Percentiles rank a stretch among this genome's conserved stretches.
Conservation (phyloP, 2,888 invertebrate genomes). For the Lepidochitona cinerea region DNA sequence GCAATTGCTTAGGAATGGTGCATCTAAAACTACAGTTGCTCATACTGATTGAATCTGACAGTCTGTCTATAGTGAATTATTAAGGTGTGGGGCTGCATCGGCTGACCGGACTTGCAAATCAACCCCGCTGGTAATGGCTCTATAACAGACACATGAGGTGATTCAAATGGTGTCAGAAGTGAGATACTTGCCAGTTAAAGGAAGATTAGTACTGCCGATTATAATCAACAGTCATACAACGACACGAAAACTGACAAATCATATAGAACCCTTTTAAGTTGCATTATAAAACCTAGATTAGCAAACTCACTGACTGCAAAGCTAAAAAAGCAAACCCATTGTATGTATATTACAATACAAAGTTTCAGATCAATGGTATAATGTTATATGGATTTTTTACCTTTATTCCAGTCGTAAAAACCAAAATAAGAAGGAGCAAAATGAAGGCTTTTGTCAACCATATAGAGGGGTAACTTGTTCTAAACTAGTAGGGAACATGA, state of each 20-base stretch:
- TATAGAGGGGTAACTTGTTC: constrained; percentile 88
- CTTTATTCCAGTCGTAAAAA: not conserved
- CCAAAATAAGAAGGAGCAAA: not conserved
- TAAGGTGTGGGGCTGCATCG: not conserved
- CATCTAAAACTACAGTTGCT: not conserved
- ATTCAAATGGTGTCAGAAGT: no score
- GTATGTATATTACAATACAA: not conserved
- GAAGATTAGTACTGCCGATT: no score
- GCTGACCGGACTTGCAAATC: not conserved
- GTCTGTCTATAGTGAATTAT: not conserved
- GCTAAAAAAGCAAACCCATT: no score
- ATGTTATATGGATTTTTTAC: not conserved
- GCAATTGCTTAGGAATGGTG: no score
- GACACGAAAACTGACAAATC: no score
- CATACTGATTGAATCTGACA: not conserved
- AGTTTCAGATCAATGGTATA: not conserved
- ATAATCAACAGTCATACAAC: no score
- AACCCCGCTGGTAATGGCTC: no score
- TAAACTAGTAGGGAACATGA: constrained; percentile 82
- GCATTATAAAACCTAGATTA: no score
- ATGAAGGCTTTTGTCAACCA: constrained; percentile 75
- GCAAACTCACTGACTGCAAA: no score
- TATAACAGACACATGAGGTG: no score
- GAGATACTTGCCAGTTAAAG: no score
- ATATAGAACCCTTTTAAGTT: no score